Evolutionary conservation across 2,113 vertebrate genomes (phyloP), one percentile per base, ranked within the genome.

Genomic region (Caretta caretta): DNA sequence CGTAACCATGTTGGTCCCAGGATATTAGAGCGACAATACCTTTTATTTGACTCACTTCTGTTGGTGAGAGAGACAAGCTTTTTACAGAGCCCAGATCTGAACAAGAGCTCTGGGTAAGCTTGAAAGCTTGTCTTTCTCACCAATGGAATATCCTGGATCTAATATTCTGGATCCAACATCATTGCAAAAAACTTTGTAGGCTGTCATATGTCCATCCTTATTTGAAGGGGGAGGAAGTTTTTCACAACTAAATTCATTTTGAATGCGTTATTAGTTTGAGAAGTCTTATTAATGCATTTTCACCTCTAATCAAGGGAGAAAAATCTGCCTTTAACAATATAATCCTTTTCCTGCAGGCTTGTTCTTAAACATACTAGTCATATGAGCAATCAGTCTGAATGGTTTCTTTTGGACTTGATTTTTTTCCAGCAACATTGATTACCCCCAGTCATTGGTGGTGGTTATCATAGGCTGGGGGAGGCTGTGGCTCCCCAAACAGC

Each of bases 271-370:
- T n/a, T 91, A 88, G 25, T 84, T 95, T 56, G 89, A 83, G 69
- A 72, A 38, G 38, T 84, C 42, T 92, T 51, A 72, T 88, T 90
- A 86, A 12, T 90, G 19, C 31, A 53, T 94, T 95, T 91, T 50
- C 20, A 89, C 86, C 94, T 81, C 53, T 97, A 92, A 96, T 81
- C 46, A 88, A 91, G 85, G 86, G 35, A 87, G 91, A 90, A 56
- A 54, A 81, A 87, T 95, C 86, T 85, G 17, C 17, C 2, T 1
- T 83, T 95, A 93, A 59, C 51, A 89, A 86, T 50, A n/a, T 79
- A 48, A 54, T 92, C 35, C n/a, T 65, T 95, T 92, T 57, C 42
- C 42, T 81, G 90, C 54, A 86, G 46, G n/a, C 38, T 90, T 92
- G 50, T 57, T 88, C 35, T 81, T 86, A 62, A 0, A 90, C 53